These are phyloP conservation scores for Gyrodactylus salaris DNA, from an alignment of 1,140 invertebrate genomes.

Conservation along the genomic window DNA sequence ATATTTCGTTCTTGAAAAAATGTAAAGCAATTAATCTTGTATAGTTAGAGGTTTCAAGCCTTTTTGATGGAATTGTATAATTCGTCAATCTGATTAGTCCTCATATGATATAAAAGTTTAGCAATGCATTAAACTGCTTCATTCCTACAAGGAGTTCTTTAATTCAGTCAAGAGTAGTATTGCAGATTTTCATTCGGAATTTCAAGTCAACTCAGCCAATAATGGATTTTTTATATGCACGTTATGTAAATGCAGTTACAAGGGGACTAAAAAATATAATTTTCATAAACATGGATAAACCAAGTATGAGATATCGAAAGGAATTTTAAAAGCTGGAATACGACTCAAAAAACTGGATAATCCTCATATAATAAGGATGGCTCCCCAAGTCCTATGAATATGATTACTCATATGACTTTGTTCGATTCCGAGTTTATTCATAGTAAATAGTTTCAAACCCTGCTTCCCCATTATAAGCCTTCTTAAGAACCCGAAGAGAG, in stretches of 20 bases:
- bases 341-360: not conserved
- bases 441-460: too few relatives aligned
- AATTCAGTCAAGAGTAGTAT: not conserved
- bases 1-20: too few relatives aligned
- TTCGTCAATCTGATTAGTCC: too few relatives aligned
- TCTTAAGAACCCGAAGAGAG: too few relatives aligned
- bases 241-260: not conserved
- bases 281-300: not conserved
- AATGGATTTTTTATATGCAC: not conserved
- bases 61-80: too few relatives aligned
- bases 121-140: not conserved
- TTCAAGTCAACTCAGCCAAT: not conserved
- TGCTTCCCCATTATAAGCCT: too few relatives aligned
- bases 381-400: too few relatives aligned
- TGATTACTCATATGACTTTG: too few relatives aligned
- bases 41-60: too few relatives aligned
- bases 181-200: too few relatives aligned
- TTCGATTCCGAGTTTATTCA: too few relatives aligned
- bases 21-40: too few relatives aligned
- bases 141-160: not conserved
- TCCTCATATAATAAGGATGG: not conserved
- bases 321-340: not conserved
- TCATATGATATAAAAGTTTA: not conserved
- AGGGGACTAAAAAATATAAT: not conserved
- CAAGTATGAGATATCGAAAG: not conserved